These are phyloP conservation scores for Seriola dumerili DNA, from an alignment of 2,113 vertebrate genomes.

Conservation along the genomic window DNA sequence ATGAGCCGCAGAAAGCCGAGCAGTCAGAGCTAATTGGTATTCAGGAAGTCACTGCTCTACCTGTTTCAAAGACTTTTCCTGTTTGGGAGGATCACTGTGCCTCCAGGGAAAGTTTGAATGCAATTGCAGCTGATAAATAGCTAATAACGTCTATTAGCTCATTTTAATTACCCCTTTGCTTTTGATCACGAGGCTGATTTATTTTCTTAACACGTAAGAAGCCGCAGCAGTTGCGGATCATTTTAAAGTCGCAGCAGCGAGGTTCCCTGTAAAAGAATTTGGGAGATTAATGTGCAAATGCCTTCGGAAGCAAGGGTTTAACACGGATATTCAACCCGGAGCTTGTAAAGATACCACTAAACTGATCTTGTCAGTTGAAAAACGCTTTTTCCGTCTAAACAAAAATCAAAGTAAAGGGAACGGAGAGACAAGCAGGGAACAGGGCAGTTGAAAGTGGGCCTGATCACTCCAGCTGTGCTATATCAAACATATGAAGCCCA, in stretches of 20 bases:
- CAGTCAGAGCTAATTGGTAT: conserved; percentile 63
- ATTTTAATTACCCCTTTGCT: conserved; percentile 69
- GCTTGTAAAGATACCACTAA: conserved; percentile 13
- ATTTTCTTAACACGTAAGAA: conserved; percentile 44
- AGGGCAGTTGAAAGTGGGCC: conserved; percentile 30
- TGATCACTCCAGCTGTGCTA: conserved; percentile 45
- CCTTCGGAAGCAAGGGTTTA: conserved; percentile 37
- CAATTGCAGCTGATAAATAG: conserved; percentile 61
- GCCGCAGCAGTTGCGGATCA: conserved; percentile 21
- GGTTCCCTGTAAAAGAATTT: conserved; percentile 32
- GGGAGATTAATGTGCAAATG: conserved; percentile 40
- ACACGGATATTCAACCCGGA: conserved; percentile 1
- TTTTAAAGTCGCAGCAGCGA: conserved; percentile 28
- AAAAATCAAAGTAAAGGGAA: conserved; percentile 41
- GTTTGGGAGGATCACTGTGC: conserved; percentile 41
- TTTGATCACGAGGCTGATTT: conserved; percentile 57
- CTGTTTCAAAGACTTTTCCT: conserved; percentile 60
- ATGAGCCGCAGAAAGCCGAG: conserved; percentile 36
- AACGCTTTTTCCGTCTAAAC: conserved; percentile 33
- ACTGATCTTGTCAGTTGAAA: conserved; percentile 29
- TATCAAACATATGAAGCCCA: conserved; percentile 32
- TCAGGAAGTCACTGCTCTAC: conserved; percentile 30
- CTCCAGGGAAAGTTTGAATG: conserved; percentile 55
- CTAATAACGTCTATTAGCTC: conserved; percentile 72
- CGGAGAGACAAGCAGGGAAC: conserved; percentile 21